phyloP scores from a whole-genome alignment of 2,113 vertebrate species.

The Archocentrus centrarchus region DNA sequence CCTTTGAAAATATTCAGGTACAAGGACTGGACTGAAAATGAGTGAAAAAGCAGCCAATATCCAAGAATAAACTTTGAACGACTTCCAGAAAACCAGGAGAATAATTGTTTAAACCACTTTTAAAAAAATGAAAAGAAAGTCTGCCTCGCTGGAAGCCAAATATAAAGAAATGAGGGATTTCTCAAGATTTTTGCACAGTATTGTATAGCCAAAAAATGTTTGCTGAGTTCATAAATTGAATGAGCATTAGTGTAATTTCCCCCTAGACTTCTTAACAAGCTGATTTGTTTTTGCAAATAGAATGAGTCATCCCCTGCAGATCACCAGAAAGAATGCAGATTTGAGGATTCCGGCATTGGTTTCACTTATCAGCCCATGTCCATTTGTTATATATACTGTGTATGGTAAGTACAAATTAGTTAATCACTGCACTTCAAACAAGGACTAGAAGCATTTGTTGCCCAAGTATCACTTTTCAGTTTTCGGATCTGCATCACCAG shows the following conservation, averaged over 20 bases:
- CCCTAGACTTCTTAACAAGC: neutral
- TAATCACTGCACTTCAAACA: conserved; percentile 13
- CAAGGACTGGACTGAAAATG: neutral
- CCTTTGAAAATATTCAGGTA: no score
- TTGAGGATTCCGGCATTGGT: neutral
- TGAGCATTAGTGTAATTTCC: neutral
- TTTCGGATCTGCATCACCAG: neutral
- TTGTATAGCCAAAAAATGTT: neutral
- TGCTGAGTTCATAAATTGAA: neutral
- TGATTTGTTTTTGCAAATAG: neutral
- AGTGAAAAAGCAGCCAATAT: neutral
- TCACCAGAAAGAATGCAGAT: neutral
- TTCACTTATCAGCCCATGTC: no score
- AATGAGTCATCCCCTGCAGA: neutral
- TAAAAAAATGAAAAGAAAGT: neutral
- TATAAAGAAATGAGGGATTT: neutral
- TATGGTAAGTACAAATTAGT: conserved; percentile 37
- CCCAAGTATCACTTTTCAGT: conserved; percentile 13
- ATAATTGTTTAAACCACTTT: neutral
- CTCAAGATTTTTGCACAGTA: neutral
- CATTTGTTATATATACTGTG: no score
- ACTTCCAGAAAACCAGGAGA: neutral
- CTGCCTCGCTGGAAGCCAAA: neutral
- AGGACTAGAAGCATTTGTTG: conserved; percentile 9
- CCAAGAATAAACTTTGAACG: neutral